These are phyloP conservation scores for Pipistrellus kuhlii DNA, from an alignment of 2,797 vertebrate species.

Conservation along the genomic window DNA sequence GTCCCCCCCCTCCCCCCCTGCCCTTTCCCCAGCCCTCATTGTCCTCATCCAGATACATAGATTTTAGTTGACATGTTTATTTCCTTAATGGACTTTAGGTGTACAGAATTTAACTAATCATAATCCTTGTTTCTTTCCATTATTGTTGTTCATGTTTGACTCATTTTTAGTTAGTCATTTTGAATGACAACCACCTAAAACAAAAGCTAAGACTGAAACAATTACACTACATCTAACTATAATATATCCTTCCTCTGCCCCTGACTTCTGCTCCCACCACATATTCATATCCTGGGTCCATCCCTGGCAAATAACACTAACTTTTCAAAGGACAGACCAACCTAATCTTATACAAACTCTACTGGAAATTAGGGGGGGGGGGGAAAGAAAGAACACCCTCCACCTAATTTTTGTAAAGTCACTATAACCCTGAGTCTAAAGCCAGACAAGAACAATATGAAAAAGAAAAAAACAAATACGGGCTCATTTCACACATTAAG, in stretches of 20 bases:
- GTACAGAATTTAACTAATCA: neutral
- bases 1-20: no score
- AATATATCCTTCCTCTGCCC: neutral
- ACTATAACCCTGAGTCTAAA: neutral
- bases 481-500: neutral
- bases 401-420: neutral
- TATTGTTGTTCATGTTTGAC: neutral
- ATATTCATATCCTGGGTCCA: neutral
- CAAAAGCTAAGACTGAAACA: neutral
- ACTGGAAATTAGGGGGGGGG: neutral
- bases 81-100: neutral
- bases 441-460: neutral
- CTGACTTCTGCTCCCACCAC: neutral
- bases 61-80: neutral
- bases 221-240: neutral
- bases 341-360: neutral
- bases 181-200: neutral
- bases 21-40: no score
- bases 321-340: neutral
- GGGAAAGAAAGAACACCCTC: neutral
- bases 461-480: neutral
- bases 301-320: neutral
- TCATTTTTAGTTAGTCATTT: constrained; percentile 1
- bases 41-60: neutral
- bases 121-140: neutral